Base-by-base conservation (phyloP, 2,888 invertebrate genomes). In the Platycheirus rosarum region DNA sequence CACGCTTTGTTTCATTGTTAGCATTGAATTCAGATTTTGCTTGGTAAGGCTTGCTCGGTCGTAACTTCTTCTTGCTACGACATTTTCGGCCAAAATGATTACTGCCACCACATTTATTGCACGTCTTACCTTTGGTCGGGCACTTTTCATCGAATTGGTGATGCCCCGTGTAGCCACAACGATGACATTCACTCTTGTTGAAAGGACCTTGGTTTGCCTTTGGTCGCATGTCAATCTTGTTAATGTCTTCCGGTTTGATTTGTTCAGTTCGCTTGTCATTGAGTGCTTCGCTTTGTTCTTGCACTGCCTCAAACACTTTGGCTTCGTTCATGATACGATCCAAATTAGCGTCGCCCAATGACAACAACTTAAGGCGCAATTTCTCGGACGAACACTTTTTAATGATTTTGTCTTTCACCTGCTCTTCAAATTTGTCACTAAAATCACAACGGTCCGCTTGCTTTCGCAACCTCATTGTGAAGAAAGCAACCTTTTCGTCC, bases 401-500 rank as follows among this genome's bases (percentile, higher is more conserved):
- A 13, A 23, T 18, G 14, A 18, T 42, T 46, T 62, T 14, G 23
- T 55, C 14, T 35, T 55, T 55, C 16, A 55, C 55, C 18, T 49
- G 13, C 16, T 49, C 51, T 23, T 18, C 14, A 42, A 42, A 42
- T 42, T 42, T 42, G 42, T 42, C 42, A 42, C 65, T 51, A 20
- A 66, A 66, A 49, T 49, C 23, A 9, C 49, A 66, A 14, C 62
- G 42, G 13, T 62, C 62, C 35, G 65, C 51, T 66, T 66, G 65
- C 26, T 29, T 32, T 35, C 40, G 35, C 14, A 66, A 49, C 16
- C 65, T 14, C 18, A 49, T 66, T 20, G 49, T 51, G 23, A 49
- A 66, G 23, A 37, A 20, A 23, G 32, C 37, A 16, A 66, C 23
- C 18, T 49, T 48, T 49, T 68, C 68, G 9, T 55, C 16, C 16